These are phyloP conservation scores for Drosophila putrida DNA, from an alignment of 2,888 invertebrate genomes.

Conservation along the genomic window DNA sequence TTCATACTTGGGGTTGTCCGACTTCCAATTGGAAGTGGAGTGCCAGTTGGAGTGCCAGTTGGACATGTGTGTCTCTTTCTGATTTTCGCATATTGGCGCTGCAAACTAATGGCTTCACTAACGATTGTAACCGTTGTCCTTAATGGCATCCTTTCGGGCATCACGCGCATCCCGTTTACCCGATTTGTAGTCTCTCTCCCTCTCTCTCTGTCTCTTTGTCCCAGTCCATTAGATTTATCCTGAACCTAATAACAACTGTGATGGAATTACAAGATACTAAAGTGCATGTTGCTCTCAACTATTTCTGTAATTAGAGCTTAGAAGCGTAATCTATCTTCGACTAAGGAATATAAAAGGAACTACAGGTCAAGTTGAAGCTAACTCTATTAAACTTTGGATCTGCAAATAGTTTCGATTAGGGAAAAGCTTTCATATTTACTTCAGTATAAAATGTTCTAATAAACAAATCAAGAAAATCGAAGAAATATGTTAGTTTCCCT, in stretches of 20 bases:
- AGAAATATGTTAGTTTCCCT: no score
- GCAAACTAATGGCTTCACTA: conserved; percentile 78
- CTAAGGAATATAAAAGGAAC: background rate
- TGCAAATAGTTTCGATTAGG: no score
- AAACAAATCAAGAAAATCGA: no score
- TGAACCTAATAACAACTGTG: conserved; percentile 48
- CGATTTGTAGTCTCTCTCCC: conserved; percentile 48
- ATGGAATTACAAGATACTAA: conserved; percentile 34
- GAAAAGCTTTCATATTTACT: no score
- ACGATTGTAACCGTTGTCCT: conserved; percentile 77
- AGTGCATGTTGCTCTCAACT: conserved; percentile 12
- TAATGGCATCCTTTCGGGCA: conserved; percentile 73
- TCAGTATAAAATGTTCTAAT: no score
- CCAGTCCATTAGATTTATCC: conserved; percentile 20
- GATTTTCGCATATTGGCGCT: conserved; percentile 71
- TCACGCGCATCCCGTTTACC: conserved; percentile 65
- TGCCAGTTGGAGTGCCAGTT: conserved; percentile 2
- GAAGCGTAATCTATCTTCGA: background rate
- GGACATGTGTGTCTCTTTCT: conserved; percentile 38
- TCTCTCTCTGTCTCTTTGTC: background rate
- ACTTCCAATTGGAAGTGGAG: background rate
- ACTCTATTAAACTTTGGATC: no score
- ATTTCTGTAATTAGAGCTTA: conserved; percentile 40
- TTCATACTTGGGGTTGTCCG: conserved; percentile 35
- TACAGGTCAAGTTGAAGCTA: no score